Conservation (phyloP, 2,888 invertebrate genomes). For the Blastobasis lacticolella region DNA sequence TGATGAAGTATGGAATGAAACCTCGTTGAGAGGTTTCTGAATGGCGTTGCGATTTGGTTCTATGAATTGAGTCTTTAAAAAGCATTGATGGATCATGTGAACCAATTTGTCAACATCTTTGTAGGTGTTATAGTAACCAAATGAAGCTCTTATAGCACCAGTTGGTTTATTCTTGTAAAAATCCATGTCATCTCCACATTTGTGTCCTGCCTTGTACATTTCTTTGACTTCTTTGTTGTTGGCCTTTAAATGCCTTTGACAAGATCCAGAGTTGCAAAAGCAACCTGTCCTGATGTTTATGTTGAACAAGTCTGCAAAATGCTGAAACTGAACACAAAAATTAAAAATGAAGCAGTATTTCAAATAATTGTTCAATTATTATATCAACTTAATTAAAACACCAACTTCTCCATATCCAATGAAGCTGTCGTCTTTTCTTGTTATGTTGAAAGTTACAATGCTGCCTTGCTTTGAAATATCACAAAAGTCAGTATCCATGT, state of each 20-base stretch:
- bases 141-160: slow-evolving; percentile 92
- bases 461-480: slow-evolving; percentile 82
- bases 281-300: slow-evolving; percentile 94
- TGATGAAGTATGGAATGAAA: too few relatives aligned
- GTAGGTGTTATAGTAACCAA: slow-evolving; percentile 90
- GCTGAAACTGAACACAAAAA: slow-evolving; percentile 78
- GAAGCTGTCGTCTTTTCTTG: slow-evolving; percentile 82
- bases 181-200: slow-evolving; percentile 92
- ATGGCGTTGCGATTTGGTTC: slow-evolving; percentile 38
- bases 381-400: neutral
- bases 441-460: slow-evolving; percentile 91
- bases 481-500: slow-evolving; percentile 81
- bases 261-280: slow-evolving; percentile 97
- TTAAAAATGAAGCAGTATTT: slow-evolving; percentile 1
- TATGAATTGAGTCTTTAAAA: slow-evolving; percentile 62
- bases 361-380: too few relatives aligned
- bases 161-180: slow-evolving; percentile 90
- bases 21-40: slow-evolving; percentile 12
- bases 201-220: slow-evolving; percentile 90
- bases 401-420: slow-evolving; percentile 92
- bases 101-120: slow-evolving; percentile 82
- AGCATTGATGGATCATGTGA: slow-evolving; percentile 83
- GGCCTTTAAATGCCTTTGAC: slow-evolving; percentile 84
- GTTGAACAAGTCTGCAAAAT: slow-evolving; percentile 89
- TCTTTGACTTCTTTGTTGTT: slow-evolving; percentile 80